Conservation (phyloP, 2,113 vertebrate species). For the Edolisoma coerulescens region DNA sequence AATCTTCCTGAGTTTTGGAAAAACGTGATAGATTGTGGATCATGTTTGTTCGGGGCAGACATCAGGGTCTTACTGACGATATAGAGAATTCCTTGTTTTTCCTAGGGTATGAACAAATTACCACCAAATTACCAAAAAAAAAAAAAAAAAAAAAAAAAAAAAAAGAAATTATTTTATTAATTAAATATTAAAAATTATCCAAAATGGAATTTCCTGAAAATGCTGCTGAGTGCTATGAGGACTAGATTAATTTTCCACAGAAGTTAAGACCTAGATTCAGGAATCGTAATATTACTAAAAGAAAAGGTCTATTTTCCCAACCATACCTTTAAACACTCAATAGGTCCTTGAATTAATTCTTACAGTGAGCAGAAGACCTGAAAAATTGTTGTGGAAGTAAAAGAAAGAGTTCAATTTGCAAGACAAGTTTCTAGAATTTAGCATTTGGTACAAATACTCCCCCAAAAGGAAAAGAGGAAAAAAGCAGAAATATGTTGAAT, state of each 20-base stretch:
- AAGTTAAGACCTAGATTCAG: neutral
- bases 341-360: neutral
- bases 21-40: neutral
- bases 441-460: neutral
- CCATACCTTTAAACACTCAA: neutral
- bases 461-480: neutral
- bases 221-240: neutral
- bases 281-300: neutral
- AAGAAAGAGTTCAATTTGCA: neutral
- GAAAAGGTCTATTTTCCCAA: neutral
- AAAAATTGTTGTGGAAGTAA: neutral
- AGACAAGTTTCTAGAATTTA: neutral
- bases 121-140: neutral
- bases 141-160: neutral
- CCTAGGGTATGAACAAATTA: neutral
- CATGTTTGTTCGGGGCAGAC: neutral
- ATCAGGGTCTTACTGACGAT: neutral
- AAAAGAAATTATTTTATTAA: neutral
- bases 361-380: neutral
- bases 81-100: neutral
- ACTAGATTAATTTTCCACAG: neutral
- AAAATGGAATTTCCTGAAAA: neutral
- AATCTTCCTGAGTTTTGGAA: neutral
- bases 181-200: neutral
- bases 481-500: neutral